Conservation (phyloP, 2,797 vertebrate species). For the Kryptopterus vitreolus region DNA sequence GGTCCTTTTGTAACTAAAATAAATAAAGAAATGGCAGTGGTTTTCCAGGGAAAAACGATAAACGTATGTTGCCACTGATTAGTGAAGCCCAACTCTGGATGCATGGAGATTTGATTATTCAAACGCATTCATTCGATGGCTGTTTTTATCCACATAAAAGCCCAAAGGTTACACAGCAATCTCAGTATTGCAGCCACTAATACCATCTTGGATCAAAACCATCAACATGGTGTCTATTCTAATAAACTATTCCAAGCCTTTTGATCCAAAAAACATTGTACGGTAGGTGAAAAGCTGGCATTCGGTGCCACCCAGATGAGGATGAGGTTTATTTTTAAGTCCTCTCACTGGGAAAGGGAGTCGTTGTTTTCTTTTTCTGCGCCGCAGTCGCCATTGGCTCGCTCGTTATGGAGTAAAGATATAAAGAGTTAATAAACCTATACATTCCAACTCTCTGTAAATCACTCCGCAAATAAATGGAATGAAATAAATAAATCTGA, state of each 20-base stretch:
- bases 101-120: background rate
- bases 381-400: too few species aligned
- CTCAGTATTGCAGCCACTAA: background rate
- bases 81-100: background rate
- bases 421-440: too few species aligned
- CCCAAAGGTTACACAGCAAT: background rate
- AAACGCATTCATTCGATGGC: too few species aligned
- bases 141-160: background rate
- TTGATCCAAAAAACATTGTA: background rate
- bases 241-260: background rate
- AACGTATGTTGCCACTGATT: background rate
- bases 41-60: background rate
- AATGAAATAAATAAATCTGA: too few species aligned
- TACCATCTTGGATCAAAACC: background rate
- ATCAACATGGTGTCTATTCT: background rate
- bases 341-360: too few species aligned
- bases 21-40: background rate
- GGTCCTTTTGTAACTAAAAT: background rate
- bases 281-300: background rate
- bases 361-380: too few species aligned
- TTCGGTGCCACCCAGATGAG: background rate
- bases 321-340: too few species aligned
- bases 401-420: too few species aligned
- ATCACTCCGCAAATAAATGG: too few species aligned
- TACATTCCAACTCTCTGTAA: too few species aligned